These are phyloP conservation scores for Pristionchus fissidentatus DNA, from an alignment of 2,888 invertebrate genomes.

Conservation along the genomic window DNA sequence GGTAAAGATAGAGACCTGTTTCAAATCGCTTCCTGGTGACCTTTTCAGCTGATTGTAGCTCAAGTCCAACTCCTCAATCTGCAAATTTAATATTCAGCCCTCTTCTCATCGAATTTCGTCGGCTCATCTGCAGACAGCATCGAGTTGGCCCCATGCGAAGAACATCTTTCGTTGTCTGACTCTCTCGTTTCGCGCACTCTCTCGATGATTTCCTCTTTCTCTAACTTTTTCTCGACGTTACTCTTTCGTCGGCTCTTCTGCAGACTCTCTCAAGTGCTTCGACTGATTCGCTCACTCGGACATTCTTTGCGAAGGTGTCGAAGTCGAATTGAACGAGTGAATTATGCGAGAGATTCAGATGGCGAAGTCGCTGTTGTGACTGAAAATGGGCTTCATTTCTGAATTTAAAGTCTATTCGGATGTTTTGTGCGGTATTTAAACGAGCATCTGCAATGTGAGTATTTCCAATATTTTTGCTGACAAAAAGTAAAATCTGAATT, in stretches of 20 bases:
- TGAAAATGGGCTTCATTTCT: neutral
- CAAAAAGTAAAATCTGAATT: too few species aligned
- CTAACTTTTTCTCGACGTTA: too few species aligned
- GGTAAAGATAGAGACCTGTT: too few species aligned
- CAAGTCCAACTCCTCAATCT: slow-evolving; percentile 48
- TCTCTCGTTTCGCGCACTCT: too few species aligned
- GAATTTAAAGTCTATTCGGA: neutral
- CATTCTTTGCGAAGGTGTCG: slow-evolving; percentile 46
- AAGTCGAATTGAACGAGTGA: slow-evolving; percentile 48
- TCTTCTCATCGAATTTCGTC: too few species aligned
- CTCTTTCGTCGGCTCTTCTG: slow-evolving; percentile 5
- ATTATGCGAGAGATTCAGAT: slow-evolving; percentile 48
- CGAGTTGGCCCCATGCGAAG: neutral
- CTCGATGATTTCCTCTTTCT: too few species aligned
- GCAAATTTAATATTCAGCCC: slow-evolving; percentile 12
- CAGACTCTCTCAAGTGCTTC: too few species aligned
- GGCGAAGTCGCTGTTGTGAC: slow-evolving; percentile 46
- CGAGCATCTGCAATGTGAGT: neutral
- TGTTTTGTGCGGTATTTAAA: neutral
- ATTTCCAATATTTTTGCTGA: too few species aligned
- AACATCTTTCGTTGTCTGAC: too few species aligned
- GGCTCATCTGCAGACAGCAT: too few species aligned
- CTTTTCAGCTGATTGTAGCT: slow-evolving; percentile 43
- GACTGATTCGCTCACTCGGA: slow-evolving; percentile 22
- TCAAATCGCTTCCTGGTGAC: slow-evolving; percentile 35